phyloP scores from a whole-genome alignment of 1,140 invertebrate genomes.

The Temnothorax curvispinosus region DNA sequence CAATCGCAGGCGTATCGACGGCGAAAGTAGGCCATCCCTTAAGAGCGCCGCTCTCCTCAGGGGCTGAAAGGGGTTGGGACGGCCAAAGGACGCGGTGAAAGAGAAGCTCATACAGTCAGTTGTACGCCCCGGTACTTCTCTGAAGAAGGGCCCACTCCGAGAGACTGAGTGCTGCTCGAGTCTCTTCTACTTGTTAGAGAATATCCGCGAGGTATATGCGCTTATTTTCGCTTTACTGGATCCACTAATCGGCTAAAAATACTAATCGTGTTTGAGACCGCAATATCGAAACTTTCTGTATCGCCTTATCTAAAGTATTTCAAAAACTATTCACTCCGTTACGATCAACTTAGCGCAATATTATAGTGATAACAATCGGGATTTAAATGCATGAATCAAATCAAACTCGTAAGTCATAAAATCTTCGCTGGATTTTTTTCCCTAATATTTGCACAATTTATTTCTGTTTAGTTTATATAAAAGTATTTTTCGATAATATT shows the following conservation, averaged over 20 bases:
- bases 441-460: neutral
- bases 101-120: slow-evolving; percentile 55
- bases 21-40: slow-evolving; percentile 68
- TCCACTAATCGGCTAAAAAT: slow-evolving; percentile 53
- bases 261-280: slow-evolving; percentile 19
- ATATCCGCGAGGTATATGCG: slow-evolving; percentile 35
- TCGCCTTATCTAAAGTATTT: neutral
- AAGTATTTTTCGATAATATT: slow-evolving; percentile 6
- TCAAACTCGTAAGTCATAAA: neutral
- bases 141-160: slow-evolving; percentile 43
- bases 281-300: neutral
- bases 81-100: slow-evolving; percentile 46
- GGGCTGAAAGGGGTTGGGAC: slow-evolving; percentile 12
- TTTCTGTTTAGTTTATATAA: neutral
- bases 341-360: neutral
- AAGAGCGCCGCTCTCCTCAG: slow-evolving; percentile 20
- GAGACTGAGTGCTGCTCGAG: slow-evolving; percentile 48
- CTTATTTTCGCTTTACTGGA: slow-evolving; percentile 48
- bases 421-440: neutral
- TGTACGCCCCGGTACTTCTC: slow-evolving; percentile 50
- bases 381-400: neutral
- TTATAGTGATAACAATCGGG: neutral
- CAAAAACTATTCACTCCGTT: neutral
- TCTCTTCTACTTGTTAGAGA: slow-evolving; percentile 53
- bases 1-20: slow-evolving; percentile 67